Base-by-base conservation (phyloP, 2,888 invertebrate species). In the Labia minor region DNA sequence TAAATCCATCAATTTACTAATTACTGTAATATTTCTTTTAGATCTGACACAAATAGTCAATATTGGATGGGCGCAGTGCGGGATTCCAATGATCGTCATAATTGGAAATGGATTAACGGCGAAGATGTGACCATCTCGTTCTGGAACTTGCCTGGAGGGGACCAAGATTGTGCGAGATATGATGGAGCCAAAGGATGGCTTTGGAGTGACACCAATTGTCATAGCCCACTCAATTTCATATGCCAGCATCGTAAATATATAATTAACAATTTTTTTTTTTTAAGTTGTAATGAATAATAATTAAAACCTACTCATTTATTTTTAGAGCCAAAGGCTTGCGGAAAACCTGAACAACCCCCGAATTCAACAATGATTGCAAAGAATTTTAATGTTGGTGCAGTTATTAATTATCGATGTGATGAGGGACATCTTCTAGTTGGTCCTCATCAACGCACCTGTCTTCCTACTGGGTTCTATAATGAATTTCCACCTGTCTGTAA, bases 131-230 rank as follows among this genome's bases (percentile, higher is more conserved):
- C 90, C 0, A 89, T 94, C 0, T 92, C 93, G 0, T 95, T 95
- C 79, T 95, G 94, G 95, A 93, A 92, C 78, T 81, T 89, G 62
- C 92, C 92, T 0, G 89, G 89, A 0, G 89, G 89, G 0, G 85
- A 84, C 70, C 91, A 92, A 69, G 89, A 90, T 73, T 95, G 95
- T 76, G 91, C 93, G 1, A 81, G 92, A 65, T 95, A 91, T 78
- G 94, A 95, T 76, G 94, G 95, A 69, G 89, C 91, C 73, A 92
- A 92, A 76, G 94, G 94, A 21, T 95, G 95, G 94, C 83, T 95
- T 0, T 95, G 95, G 95, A 91, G 92, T 1, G 93, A 93, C 76
- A 93, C 93, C 19, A 90, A 92, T 75, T 95, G 95, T 77, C 85
- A 86, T 69, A 85, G 88, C 65, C 84, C 86, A 72, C 81, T 93